A percentile compares a stretch with the other conserved stretches of the same genome.
These are phyloP conservation scores for Meleagris gallopavo DNA, from an alignment of 2,113 vertebrate genomes.

Conservation along the genomic window DNA sequence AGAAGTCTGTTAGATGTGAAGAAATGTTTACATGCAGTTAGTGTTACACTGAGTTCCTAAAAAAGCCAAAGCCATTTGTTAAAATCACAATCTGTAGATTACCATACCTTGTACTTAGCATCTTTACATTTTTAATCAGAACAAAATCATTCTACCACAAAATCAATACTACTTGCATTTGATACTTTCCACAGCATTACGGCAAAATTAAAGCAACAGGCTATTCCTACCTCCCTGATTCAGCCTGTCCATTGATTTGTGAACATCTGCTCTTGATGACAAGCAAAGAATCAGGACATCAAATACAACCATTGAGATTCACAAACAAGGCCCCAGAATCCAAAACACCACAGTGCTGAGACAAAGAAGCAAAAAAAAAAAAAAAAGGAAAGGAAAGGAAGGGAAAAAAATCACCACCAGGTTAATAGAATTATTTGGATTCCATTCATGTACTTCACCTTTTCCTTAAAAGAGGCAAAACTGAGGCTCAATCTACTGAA, in stretches of 20 bases:
- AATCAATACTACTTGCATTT: background rate
- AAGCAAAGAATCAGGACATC: slow-evolving; percentile 77
- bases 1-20: slow-evolving; percentile 7
- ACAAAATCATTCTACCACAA: background rate
- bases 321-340: slow-evolving; percentile 76
- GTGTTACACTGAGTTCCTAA: background rate
- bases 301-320: slow-evolving; percentile 71
- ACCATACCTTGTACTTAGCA: background rate
- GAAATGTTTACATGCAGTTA: background rate
- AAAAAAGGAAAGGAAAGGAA: slow-evolving; percentile 14
- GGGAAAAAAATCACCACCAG: slow-evolving; percentile 61
- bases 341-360: slow-evolving; percentile 77
- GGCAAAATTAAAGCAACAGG: slow-evolving; percentile 39
- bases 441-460: slow-evolving; percentile 79
- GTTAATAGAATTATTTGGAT: slow-evolving; percentile 55
- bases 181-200: background rate
- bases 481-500: background rate
- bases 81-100: background rate
- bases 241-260: slow-evolving; percentile 78
- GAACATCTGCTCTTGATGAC: slow-evolving; percentile 66
- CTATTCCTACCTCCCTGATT: slow-evolving; percentile 80
- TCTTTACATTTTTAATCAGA: background rate
- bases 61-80: background rate
- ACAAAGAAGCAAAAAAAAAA: slow-evolving; percentile 32
- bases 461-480: slow-evolving; percentile 46